Base-by-base conservation (phyloP, 2,113 vertebrate genomes). In the Hemichromis elongatus region DNA sequence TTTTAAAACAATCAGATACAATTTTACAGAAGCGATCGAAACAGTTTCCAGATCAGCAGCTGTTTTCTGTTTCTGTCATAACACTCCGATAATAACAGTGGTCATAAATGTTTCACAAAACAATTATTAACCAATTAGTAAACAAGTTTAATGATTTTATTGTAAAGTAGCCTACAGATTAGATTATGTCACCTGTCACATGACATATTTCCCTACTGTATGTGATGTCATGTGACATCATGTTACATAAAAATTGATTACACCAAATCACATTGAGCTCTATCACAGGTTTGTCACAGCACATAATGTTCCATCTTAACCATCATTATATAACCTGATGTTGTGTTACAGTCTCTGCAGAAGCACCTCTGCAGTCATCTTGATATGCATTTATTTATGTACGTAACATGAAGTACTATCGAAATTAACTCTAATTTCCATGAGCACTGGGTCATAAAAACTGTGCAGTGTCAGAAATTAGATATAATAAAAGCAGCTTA, bases 251-350 rank as follows among this genome's bases (percentile, higher is more conserved):
- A 75, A 19, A n/a, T 5, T 5, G 3, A 75, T 52, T 75, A n/a
- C 70, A 33, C 70, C 70, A 75, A 26, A 13, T 75, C 70, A 33
- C 45, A 75, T n/a, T 52, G 70, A 75, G 70, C 18, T 50, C 11
- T 18, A 75, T 75, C 70, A 75, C 70, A 75, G 45, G 70, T 75
- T 75, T 75, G 70, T 75, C 70, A 52, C 26, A 19, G 40, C 40
- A 47, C 21, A 5, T 52, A n/a, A n/a, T 75, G 70, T 75, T 13
- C 45, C 70, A 52, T 30, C 45, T 13, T 52, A 52, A 75, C 45
- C 70, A 52, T 33, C 26, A 52, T 75, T 75, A 33, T 52, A 19
- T 75, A 75, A 52, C 42, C 42, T 19, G 24, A 33, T 75, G 18
- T 52, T 75, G 45, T 75, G 26, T 75, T n/a, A 52, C 45, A 0